Percentiles rank a stretch among this genome's conserved stretches.
phyloP scores from a whole-genome alignment of 1,140 invertebrate genomes.

The Proctacanthus coquilletti region DNA sequence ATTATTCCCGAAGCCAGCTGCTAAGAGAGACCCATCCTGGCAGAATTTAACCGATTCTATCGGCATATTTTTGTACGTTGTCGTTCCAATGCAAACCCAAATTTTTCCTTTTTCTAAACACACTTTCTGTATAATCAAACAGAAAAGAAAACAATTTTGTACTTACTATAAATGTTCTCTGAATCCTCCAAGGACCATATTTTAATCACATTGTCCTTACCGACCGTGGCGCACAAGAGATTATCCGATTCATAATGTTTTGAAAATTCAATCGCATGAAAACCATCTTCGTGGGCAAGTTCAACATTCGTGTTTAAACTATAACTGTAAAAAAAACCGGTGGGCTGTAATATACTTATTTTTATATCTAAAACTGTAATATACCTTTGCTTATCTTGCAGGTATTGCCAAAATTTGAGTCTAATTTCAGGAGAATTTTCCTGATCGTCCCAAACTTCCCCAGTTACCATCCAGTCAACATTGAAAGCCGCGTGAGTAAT shows the following conservation, averaged over 20 bases:
- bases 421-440: constrained; percentile 44
- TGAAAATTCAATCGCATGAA: constrained; percentile 47
- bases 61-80: constrained; percentile 42
- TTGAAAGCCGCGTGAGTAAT: constrained; percentile 51
- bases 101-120: constrained; percentile 31
- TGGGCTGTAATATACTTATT: constrained; percentile 3
- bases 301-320: constrained; percentile 56
- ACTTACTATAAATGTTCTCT: constrained; percentile 36
- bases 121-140: constrained; percentile 9
- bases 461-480: constrained; percentile 59
- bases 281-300: constrained; percentile 46
- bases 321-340: constrained; percentile 36
- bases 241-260: constrained; percentile 33
- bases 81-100: constrained; percentile 51
- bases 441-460: constrained; percentile 48
- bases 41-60: constrained; percentile 47
- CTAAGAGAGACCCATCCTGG: constrained; percentile 59
- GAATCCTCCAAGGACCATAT: constrained; percentile 47
- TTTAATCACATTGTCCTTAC: constrained; percentile 55
- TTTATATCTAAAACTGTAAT: no score
- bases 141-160: constrained; percentile 2
- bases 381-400: constrained; percentile 46
- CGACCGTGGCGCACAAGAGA: constrained; percentile 43
- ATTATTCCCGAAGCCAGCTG: constrained; percentile 48
- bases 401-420: constrained; percentile 68